Percentiles rank a stretch among this genome's conserved stretches.
Conservation (phyloP, 2,797 vertebrate species). For the Cephalopachus bancanus region DNA sequence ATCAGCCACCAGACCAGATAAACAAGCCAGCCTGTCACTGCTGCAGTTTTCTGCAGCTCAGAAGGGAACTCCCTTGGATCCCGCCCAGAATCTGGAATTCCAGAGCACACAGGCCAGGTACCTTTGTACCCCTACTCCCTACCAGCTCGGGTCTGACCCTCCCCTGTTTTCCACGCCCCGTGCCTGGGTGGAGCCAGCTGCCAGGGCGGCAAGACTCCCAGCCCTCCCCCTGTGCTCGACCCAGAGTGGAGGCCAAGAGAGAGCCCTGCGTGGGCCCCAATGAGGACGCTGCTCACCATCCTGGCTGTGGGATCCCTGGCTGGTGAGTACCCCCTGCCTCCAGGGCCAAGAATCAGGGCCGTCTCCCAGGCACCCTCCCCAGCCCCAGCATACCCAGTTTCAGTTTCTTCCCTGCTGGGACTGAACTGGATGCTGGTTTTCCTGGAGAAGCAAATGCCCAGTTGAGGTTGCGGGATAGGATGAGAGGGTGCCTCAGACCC, state of each 20-base stretch:
- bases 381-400: constrained; percentile 48
- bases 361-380: not conserved
- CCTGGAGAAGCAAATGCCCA: not conserved
- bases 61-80: constrained; percentile 77
- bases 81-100: constrained; percentile 77
- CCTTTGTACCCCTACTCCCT: constrained; percentile 79
- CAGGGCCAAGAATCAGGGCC: too few relatives aligned
- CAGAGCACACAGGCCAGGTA: constrained; percentile 48
- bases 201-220: constrained; percentile 64
- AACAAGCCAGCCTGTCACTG: constrained; percentile 66
- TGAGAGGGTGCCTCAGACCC: not conserved
- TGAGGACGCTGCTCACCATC: constrained; percentile 78
- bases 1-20: constrained; percentile 80
- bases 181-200: constrained; percentile 64
- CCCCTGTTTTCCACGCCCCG: constrained; percentile 60
- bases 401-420: constrained; percentile 68
- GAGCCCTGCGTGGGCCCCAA: not conserved
- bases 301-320: constrained; percentile 72
- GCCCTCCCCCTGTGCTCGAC: not conserved
- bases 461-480: not conserved
- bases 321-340: constrained; percentile 67
- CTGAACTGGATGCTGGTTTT: not conserved
- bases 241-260: not conserved
- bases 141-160: not conserved
- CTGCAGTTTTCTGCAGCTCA: not conserved